Conservation (phyloP, 2,113 vertebrate genomes). For the Corydoras maculifer region DNA sequence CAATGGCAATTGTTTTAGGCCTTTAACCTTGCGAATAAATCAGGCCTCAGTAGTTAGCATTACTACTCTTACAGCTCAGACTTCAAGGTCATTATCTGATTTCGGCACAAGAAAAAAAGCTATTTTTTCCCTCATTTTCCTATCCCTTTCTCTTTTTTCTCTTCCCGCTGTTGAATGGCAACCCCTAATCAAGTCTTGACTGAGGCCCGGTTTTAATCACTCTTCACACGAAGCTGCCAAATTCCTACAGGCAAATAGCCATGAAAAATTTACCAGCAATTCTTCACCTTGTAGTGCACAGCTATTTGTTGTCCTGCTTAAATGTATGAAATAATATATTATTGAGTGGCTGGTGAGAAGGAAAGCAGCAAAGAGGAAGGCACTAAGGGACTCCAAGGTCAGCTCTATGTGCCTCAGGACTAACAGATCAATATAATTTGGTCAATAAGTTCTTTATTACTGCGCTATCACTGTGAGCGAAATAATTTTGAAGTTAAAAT, state of each 20-base stretch:
- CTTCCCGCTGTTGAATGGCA: constrained; percentile 56
- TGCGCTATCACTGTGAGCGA: constrained; percentile 88
- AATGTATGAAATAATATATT: constrained; percentile 99
- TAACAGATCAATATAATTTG: constrained; percentile 97
- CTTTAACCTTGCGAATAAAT: constrained; percentile 58
- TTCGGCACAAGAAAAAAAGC: constrained; percentile 53
- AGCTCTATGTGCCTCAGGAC: constrained; percentile 92
- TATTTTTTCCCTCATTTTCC: constrained; percentile 48
- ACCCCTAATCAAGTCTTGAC: constrained; percentile 67
- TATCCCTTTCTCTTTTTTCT: constrained; percentile 31
- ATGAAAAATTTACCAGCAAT: constrained; percentile 75
- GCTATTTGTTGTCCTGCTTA: constrained; percentile 85
- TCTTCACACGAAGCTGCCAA: constrained; percentile 59
- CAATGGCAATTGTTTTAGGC: constrained; percentile 66
- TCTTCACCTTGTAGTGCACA: constrained; percentile 84
- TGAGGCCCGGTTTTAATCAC: constrained; percentile 69
- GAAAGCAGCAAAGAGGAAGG: constrained; percentile 81
- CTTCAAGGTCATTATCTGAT: constrained; percentile 70
- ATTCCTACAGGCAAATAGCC: constrained; percentile 77
- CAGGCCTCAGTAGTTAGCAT: constrained; percentile 56
- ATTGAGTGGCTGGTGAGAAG: constrained; percentile 90
- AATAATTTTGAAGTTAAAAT: constrained; percentile 98
- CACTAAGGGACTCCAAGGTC: constrained; percentile 93
- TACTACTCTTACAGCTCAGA: constrained; percentile 47
- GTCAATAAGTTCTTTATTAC: constrained; percentile 99